Conservation (phyloP, 2,113 vertebrate species). For the Pongo pygmaeus region DNA sequence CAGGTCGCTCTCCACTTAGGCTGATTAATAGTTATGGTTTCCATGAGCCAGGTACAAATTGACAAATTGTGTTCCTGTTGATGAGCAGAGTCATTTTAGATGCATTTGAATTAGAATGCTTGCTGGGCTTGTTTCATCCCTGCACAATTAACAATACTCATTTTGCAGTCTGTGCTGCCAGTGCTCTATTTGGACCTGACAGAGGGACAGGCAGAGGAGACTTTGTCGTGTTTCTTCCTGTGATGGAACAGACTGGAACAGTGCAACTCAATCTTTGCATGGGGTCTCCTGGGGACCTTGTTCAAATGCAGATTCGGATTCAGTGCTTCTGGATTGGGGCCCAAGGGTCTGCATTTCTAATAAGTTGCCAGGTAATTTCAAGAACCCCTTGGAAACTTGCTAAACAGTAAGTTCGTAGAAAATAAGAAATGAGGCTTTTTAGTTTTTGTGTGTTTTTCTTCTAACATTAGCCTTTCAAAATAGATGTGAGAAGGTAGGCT, state of each 20-base stretch:
- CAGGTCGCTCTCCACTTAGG: background rate
- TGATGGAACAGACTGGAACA: background rate
- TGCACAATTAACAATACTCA: slow-evolving; percentile 40
- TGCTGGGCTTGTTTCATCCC: slow-evolving; percentile 1
- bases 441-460: background rate
- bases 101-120: slow-evolving; percentile 20
- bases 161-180: slow-evolving; percentile 20
- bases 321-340: background rate
- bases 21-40: slow-evolving; percentile 20
- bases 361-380: background rate
- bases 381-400: background rate
- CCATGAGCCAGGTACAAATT: slow-evolving; percentile 24
- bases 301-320: background rate
- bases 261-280: background rate
- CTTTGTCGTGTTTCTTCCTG: background rate
- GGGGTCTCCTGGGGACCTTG: background rate
- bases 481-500: background rate
- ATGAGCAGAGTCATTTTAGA: slow-evolving; percentile 7
- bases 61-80: slow-evolving; percentile 1
- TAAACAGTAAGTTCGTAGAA: background rate
- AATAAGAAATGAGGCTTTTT: background rate
- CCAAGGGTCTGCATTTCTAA: background rate
- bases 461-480: background rate
- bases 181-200: background rate
- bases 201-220: background rate